Evolutionary conservation across 2,113 vertebrate genomes (phyloP).

Genomic region (Cathartes aura): DNA sequence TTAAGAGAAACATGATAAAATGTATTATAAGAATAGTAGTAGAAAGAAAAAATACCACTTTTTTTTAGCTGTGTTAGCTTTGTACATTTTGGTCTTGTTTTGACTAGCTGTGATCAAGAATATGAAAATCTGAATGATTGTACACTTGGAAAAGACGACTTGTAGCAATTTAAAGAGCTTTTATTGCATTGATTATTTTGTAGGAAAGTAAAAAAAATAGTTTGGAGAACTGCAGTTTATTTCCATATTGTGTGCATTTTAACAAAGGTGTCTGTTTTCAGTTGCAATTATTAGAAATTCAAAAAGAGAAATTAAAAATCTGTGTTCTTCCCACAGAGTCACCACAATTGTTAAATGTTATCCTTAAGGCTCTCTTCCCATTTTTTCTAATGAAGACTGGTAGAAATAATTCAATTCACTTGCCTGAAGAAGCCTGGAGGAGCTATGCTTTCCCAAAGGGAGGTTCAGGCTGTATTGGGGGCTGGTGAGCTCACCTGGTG

Average conservation of each 20-base stretch:
- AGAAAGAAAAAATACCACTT: not conserved
- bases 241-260: not conserved
- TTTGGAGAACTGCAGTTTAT: not conserved
- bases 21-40: not conserved
- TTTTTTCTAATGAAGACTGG: not conserved
- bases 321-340: not conserved
- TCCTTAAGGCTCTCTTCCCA: not conserved
- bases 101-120: not conserved
- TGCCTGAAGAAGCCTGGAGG: not conserved
- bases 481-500: not conserved
- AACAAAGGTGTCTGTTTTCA: not conserved
- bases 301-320: not conserved
- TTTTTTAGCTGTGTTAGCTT: not conserved
- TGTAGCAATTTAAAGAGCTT: not conserved
- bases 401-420: not conserved
- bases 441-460: not conserved
- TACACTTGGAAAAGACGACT: not conserved
- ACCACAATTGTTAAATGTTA: not conserved
- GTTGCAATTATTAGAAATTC: not conserved
- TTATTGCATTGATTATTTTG: not conserved
- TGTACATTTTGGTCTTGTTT: not conserved
- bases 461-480: fast-evolving
- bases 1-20: not conserved
- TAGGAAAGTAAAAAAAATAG: not conserved
- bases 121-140: not conserved